Evolutionary conservation across 2,113 vertebrate species (phyloP).

Genomic region (Nematolebias whitei): DNA sequence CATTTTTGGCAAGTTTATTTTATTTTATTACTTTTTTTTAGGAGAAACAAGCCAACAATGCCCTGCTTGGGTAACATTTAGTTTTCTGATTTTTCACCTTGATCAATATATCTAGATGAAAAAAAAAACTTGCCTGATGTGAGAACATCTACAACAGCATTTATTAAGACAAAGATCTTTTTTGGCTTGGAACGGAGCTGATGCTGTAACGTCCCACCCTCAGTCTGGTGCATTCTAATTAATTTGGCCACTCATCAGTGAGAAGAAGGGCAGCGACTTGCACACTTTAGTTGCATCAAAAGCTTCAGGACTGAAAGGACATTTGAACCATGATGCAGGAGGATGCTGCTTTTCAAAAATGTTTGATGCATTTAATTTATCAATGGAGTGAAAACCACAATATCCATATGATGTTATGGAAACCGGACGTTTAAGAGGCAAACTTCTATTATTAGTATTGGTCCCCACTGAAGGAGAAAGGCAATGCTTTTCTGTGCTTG

Average conservation of each 20-base stretch:
- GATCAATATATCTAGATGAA: constrained; percentile 17
- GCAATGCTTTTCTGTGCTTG: too few species aligned
- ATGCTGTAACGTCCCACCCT: constrained; percentile 43
- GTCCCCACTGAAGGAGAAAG: too few species aligned
- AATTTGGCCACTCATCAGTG: constrained; percentile 54
- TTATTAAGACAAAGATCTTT: constrained; percentile 62
- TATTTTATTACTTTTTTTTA: too few species aligned
- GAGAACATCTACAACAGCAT: constrained; percentile 25
- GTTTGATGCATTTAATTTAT: neutral
- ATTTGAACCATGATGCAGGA: constrained; percentile 10
- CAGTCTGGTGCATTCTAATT: constrained; percentile 47
- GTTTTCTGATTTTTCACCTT: constrained; percentile 19
- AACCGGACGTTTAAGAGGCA: too few species aligned
- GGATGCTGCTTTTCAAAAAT: neutral
- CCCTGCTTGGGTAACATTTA: neutral
- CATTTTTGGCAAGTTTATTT: too few species aligned
- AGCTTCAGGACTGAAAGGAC: constrained; percentile 22
- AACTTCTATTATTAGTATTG: too few species aligned
- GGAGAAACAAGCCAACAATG: constrained; percentile 15
- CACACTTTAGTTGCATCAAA: constrained; percentile 33
- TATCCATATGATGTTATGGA: too few species aligned
- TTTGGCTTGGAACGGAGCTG: constrained; percentile 61
- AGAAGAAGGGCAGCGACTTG: constrained; percentile 28
- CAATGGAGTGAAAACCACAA: too few species aligned
- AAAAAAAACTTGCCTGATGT: neutral